These are phyloP conservation scores for Cheilinus undulatus DNA, from an alignment of 2,113 vertebrate genomes.

Conservation along the genomic window DNA sequence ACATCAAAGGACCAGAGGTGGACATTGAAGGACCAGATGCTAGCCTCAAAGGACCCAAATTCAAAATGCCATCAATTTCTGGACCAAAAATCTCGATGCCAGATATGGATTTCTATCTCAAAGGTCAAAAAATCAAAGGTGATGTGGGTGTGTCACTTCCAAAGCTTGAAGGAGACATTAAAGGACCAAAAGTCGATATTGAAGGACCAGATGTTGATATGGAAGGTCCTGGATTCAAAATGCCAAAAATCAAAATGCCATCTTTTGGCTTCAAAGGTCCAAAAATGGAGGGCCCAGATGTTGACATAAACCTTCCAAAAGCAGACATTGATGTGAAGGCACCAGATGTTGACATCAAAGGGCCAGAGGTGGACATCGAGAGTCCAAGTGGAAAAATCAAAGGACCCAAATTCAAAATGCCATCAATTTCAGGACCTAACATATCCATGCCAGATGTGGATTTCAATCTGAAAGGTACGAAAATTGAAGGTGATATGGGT, in stretches of 20 bases:
- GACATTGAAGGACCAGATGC: neutral
- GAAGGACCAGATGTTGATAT: conserved; percentile 4
- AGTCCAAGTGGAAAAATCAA: conserved; percentile 4
- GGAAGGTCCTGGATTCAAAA: conserved; percentile 13
- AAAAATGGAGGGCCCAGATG: conserved; percentile 5
- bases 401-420: conserved; percentile 26
- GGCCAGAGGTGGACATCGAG: neutral
- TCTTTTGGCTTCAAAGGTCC: neutral
- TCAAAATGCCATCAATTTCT: conserved; percentile 31
- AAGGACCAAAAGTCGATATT: neutral
- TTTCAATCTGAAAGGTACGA: conserved; percentile 1
- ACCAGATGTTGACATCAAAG: neutral
- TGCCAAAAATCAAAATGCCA: conserved; percentile 28
- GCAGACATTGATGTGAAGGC: neutral
- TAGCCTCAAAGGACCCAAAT: neutral
- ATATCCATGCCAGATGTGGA: conserved; percentile 11
- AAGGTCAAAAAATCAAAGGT: conserved; percentile 25
- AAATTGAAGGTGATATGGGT: too few relatives aligned
- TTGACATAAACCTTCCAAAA: neutral
- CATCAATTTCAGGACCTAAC: conserved; percentile 13
- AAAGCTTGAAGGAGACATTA: conserved; percentile 20
- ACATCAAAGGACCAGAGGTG: neutral
- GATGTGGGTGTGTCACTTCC: conserved; percentile 19
- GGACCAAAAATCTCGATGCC: conserved; percentile 18
- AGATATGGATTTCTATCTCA: neutral